A percentile compares a stretch with the other conserved stretches of the same genome.
Conservation (phyloP, 2,113 vertebrate species). For the Serinus canaria region DNA sequence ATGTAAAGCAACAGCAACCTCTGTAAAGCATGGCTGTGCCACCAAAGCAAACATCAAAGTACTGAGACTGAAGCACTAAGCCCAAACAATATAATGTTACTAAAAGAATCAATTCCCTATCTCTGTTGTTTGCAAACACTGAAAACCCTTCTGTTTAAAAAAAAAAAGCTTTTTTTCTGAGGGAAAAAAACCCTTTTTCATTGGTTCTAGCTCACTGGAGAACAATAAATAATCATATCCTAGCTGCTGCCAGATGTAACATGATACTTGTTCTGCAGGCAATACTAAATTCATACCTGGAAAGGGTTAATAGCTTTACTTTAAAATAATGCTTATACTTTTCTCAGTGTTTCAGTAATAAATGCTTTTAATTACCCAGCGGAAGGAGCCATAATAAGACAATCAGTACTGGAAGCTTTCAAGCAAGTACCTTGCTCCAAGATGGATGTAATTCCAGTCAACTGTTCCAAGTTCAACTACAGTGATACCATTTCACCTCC, state of each 20-base stretch:
- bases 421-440: conserved; percentile 22
- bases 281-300: not conserved
- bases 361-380: conserved; percentile 25
- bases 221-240: not conserved
- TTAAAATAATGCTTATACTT: conserved; percentile 12
- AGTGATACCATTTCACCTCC: not conserved
- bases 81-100: not conserved
- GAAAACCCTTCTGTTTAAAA: not conserved
- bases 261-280: not conserved
- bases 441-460: not conserved
- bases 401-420: not conserved
- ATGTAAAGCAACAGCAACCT: not conserved
- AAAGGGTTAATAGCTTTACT: not conserved
- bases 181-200: not conserved
- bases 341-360: not conserved
- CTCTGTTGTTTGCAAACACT: not conserved
- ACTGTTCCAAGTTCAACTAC: not conserved
- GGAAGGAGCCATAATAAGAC: not conserved
- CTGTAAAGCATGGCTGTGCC: not conserved
- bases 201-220: not conserved
- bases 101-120: not conserved
- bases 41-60: not conserved
- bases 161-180: not conserved
- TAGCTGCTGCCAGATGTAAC: not conserved
- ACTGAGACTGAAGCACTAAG: conserved; percentile 6